phyloP scores from a whole-genome alignment of 2,113 vertebrate genomes.

The Gymnobelideus leadbeateri region DNA sequence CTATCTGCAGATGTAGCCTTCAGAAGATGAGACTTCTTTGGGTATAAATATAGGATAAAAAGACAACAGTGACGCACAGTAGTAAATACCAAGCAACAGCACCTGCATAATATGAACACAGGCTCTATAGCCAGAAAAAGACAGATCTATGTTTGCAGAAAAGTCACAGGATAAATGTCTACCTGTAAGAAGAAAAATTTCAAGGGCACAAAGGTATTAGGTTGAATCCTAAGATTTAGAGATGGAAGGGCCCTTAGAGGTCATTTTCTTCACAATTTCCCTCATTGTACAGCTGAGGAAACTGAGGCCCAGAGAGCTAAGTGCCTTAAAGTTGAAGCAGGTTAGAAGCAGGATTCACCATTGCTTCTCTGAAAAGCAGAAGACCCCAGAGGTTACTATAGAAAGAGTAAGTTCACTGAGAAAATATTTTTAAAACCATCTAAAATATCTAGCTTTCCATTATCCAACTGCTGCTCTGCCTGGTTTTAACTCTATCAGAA shows the following conservation, averaged over 20 bases:
- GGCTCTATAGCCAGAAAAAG: neutral
- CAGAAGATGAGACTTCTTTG: neutral
- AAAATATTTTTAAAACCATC: neutral
- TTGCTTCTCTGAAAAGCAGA: neutral
- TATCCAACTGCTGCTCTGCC: neutral
- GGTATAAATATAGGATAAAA: constrained; percentile 10
- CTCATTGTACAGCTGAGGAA: neutral
- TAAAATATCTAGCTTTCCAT: neutral
- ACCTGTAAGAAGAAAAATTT: too few species aligned
- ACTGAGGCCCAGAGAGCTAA: neutral
- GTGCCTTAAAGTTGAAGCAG: neutral
- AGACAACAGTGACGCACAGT: neutral
- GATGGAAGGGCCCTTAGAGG: neutral
- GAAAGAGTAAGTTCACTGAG: neutral
- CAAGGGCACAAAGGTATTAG: too few species aligned
- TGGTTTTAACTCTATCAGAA: neutral
- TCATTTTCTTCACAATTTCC: neutral
- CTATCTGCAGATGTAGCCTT: neutral
- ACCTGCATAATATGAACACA: neutral
- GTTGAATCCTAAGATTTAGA: too few species aligned
- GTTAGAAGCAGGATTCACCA: neutral
- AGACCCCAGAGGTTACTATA: neutral
- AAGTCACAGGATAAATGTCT: neutral
- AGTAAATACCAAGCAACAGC: neutral
- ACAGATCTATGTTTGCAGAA: neutral